A percentile compares a stretch with the other conserved stretches of the same genome.
Evolutionary conservation across 2,888 invertebrate species (phyloP).

Genomic region (Microctonus aethiopoides): DNA sequence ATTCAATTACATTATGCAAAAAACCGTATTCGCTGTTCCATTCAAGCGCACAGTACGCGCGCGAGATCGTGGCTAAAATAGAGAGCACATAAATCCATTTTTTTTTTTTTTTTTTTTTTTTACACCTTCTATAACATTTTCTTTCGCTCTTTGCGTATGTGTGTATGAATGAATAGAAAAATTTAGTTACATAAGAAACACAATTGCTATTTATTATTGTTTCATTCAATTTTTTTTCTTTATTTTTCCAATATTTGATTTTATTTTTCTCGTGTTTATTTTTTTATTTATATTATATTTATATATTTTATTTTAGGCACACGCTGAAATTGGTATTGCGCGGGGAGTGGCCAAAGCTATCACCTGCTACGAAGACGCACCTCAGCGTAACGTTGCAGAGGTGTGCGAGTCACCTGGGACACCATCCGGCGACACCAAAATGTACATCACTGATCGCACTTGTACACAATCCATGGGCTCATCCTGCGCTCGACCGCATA

Average conservation of each 20-base stretch:
- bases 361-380: constrained; percentile 66
- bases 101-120: constrained; percentile 7
- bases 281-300: not conserved
- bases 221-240: not conserved
- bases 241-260: not conserved
- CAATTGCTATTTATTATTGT: not conserved
- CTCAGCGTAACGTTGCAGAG: constrained; percentile 66
- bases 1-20: constrained; percentile 44
- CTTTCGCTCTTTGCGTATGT: not conserved
- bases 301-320: constrained; percentile 52
- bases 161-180: not conserved
- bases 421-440: constrained; percentile 69
- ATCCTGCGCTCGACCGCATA: constrained; percentile 66
- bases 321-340: constrained; percentile 68
- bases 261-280: not conserved
- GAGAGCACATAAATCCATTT: constrained; percentile 1
- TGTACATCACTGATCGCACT: constrained; percentile 71
- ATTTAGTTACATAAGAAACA: not conserved
- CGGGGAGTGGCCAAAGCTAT: constrained; percentile 71
- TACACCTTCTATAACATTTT: not conserved
- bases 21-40: constrained; percentile 31
- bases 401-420: constrained; percentile 66
- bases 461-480: constrained; percentile 70
- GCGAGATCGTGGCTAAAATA: constrained; percentile 9
- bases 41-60: constrained; percentile 8